phyloP scores from a whole-genome alignment of 2,797 vertebrate species.

The Chromis chromis region DNA sequence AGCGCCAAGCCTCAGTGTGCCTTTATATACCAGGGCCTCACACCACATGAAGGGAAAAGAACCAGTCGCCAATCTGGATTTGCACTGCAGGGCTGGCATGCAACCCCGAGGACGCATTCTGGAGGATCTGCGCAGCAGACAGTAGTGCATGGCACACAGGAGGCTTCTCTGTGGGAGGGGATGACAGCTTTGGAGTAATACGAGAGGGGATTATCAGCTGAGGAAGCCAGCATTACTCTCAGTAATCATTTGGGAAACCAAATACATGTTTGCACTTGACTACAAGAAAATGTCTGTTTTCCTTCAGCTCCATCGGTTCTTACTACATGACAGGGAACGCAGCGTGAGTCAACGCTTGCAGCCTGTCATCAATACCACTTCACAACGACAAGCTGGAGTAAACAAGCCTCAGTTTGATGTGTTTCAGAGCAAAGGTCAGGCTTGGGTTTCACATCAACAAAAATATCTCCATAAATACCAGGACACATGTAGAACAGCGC shows the following conservation, averaged over 20 bases:
- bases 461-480: constrained; percentile 19
- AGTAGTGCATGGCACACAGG: constrained; percentile 14
- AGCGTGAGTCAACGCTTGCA: constrained; percentile 21
- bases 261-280: constrained; percentile 2
- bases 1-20: constrained; percentile 71
- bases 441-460: constrained; percentile 44
- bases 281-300: constrained; percentile 38
- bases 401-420: constrained; percentile 49
- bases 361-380: constrained; percentile 44
- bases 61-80: constrained; percentile 62
- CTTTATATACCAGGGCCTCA: constrained; percentile 67
- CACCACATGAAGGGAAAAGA: constrained; percentile 71
- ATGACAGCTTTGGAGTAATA: constrained; percentile 34
- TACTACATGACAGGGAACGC: background rate
- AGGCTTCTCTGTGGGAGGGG: constrained; percentile 14
- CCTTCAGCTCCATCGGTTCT: too few species aligned
- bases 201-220: constrained; percentile 51
- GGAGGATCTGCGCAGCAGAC: constrained; percentile 17
- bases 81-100: constrained; percentile 48
- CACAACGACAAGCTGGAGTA: constrained; percentile 24
- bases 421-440: constrained; percentile 42
- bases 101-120: constrained; percentile 32
- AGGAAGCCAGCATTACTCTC: constrained; percentile 43
- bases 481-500: background rate
- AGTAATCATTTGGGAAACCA: constrained; percentile 41